Conservation (phyloP, 2,797 vertebrate species). For the Sebastiscus tertius region DNA sequence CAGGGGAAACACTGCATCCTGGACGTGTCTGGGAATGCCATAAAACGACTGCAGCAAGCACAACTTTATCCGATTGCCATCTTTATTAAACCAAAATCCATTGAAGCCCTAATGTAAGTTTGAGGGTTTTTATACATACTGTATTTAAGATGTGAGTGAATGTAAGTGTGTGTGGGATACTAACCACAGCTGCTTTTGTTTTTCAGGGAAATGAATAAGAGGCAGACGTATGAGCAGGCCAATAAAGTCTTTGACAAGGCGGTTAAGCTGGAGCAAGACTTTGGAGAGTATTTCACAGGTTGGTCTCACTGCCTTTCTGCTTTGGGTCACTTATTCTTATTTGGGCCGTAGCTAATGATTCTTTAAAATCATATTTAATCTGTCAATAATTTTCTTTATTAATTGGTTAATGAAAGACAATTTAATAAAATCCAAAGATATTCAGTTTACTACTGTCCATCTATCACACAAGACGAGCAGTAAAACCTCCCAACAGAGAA, state of each 20-base stretch:
- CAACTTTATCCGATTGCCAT: conserved; percentile 98
- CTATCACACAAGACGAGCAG: not conserved
- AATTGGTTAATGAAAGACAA: not conserved
- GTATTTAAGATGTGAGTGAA: not conserved
- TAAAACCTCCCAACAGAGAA: not conserved
- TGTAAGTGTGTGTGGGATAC: too few species aligned
- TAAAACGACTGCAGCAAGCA: conserved; percentile 99
- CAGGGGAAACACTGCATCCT: conserved; percentile 99
- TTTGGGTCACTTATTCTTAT: not conserved
- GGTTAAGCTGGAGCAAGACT: conserved; percentile 98
- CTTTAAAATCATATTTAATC: not conserved
- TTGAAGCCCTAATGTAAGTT: conserved; percentile 98
- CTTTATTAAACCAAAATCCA: conserved; percentile 99
- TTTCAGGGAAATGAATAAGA: conserved; percentile 97
- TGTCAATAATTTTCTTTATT: not conserved
- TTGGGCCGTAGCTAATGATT: not conserved
- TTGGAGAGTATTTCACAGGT: conserved; percentile 99
- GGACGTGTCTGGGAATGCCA: conserved; percentile 98
- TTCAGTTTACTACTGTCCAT: not conserved
- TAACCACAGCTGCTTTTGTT: conserved; percentile 11
- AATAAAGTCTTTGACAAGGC: conserved; percentile 99
- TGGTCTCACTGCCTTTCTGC: conserved; percentile 18
- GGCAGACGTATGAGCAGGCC: conserved; percentile 98
- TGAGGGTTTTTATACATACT: not conserved
- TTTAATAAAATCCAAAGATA: not conserved